These are phyloP conservation scores for Hydrozoanthus tunicans DNA, from an alignment of 64 coral and sea anemone species.

Conservation along the genomic window DNA sequence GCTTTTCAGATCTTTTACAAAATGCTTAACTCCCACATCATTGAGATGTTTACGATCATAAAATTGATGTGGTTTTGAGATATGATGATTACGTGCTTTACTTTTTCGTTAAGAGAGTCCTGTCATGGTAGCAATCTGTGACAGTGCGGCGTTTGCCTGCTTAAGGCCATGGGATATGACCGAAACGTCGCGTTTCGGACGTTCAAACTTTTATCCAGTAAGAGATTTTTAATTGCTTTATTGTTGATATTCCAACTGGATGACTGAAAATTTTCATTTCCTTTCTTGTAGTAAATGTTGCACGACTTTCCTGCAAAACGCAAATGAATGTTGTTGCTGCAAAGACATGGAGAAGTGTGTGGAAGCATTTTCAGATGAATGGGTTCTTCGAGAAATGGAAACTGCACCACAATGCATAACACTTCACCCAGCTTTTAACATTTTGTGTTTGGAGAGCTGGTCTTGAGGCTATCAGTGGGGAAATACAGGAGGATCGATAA, in stretches of 20 bases:
- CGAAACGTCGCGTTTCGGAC: too few relatives aligned
- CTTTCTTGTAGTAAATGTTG: conserved; percentile 12
- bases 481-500: conserved; percentile 2
- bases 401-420: conserved; percentile 41
- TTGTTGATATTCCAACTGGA: too few relatives aligned
- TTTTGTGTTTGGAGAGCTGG: conserved; percentile 11
- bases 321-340: conserved; percentile 43
- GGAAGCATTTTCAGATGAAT: conserved; percentile 12
- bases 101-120: background rate
- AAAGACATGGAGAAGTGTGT: conserved; percentile 45
- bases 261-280: too few relatives aligned
- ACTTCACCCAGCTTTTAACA: conserved; percentile 31
- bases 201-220: too few relatives aligned
- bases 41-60: conserved; percentile 59
- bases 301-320: conserved; percentile 23
- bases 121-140: too few relatives aligned
- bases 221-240: too few relatives aligned
- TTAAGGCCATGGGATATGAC: too few relatives aligned
- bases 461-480: background rate
- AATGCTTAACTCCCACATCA: conserved; percentile 55
- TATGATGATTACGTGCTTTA: conserved; percentile 40
- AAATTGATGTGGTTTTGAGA: conserved; percentile 51
- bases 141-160: too few relatives aligned
- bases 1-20: conserved; percentile 59
- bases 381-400: conserved; percentile 43